Evolutionary conservation across 2,113 vertebrate species (phyloP).

Genomic region (Calidris pugnax): DNA sequence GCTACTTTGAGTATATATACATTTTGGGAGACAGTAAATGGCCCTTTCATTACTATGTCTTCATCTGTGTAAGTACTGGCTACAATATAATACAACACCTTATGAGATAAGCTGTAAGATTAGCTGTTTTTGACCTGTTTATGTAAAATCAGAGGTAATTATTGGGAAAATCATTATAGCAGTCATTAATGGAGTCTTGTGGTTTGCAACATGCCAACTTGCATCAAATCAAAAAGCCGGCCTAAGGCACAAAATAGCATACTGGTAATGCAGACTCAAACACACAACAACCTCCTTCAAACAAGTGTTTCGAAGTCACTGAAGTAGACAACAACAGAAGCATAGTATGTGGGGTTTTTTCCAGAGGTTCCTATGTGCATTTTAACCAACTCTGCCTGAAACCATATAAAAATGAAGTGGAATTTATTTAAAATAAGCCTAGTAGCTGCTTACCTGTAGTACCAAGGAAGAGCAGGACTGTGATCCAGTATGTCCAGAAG

Average conservation of each 20-base stretch:
- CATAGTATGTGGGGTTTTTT: not conserved
- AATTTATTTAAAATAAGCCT: not conserved
- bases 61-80: not conserved
- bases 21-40: not conserved
- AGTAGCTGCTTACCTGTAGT: constrained; percentile 82
- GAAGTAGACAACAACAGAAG: not conserved
- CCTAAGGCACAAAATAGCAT: not conserved
- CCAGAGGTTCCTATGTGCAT: not conserved
- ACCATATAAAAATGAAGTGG: not conserved
- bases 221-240: not conserved
- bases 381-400: not conserved
- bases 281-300: not conserved
- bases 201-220: not conserved
- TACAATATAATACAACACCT: not conserved
- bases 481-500: constrained; percentile 96
- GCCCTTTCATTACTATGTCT: not conserved
- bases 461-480: constrained; percentile 92
- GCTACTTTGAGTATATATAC: not conserved
- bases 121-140: not conserved
- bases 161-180: not conserved
- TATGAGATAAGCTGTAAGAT: not conserved
- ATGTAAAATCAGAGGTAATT: not conserved
- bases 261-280: not conserved
- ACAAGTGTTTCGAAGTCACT: not conserved
- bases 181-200: not conserved